Percentiles rank a stretch among this genome's conserved stretches.
Conservation (phyloP, 2,797 vertebrate genomes). For the Acanthornis magna region DNA sequence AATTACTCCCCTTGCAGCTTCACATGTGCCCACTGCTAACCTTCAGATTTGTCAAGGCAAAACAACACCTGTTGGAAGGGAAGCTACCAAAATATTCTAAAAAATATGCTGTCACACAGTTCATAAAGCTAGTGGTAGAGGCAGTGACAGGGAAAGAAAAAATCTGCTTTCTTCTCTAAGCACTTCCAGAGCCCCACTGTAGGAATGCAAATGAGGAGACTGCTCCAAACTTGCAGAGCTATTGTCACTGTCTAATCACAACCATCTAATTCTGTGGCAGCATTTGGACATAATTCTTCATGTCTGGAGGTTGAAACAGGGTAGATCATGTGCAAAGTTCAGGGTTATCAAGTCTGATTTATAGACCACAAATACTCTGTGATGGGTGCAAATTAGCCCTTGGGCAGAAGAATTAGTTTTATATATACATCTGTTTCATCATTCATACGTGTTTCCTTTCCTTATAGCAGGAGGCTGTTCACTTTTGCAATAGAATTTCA, state of each 20-base stretch:
- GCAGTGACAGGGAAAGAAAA: not conserved
- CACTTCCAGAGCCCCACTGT: not conserved
- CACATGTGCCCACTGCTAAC: not conserved
- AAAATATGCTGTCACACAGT: not conserved
- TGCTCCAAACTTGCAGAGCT: not conserved
- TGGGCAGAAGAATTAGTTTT: not conserved
- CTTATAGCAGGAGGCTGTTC: not conserved
- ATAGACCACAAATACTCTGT: not conserved
- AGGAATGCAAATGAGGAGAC: not conserved
- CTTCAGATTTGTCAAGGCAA: not conserved
- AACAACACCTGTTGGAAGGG: not conserved
- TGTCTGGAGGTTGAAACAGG: not conserved
- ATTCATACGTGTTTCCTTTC: not conserved
- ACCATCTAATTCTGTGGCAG: not conserved
- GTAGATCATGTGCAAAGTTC: not conserved
- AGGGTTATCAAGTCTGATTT: not conserved
- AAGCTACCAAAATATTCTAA: not conserved
- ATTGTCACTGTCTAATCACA: not conserved
- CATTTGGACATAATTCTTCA: not conserved
- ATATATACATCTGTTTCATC: not conserved
- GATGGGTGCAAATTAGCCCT: not conserved
- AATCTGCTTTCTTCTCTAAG: not conserved
- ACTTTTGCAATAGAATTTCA: not conserved
- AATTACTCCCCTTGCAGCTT: not conserved
- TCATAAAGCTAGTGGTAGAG: not conserved